These are phyloP conservation scores for Sycophaga agraensis DNA, from an alignment of 1,140 invertebrate genomes.

Conservation along the genomic window DNA sequence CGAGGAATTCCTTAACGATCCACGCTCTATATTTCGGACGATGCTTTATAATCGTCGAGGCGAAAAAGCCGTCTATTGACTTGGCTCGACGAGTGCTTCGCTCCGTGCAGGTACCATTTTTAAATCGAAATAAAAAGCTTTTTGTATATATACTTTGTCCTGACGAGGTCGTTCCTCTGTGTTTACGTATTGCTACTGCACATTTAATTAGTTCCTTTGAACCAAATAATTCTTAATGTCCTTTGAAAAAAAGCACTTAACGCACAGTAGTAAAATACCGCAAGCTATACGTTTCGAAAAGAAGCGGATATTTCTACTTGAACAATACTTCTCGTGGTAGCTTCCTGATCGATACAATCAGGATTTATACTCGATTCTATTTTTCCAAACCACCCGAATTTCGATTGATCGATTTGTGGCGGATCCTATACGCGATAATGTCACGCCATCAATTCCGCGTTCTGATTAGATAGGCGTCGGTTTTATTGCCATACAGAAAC, in stretches of 20 bases:
- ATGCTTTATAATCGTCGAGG: conserved; percentile 27
- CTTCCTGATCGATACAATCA: conserved; percentile 7
- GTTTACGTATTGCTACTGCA: too few relatives aligned
- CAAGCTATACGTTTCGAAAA: not conserved
- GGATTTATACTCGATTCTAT: conserved; percentile 12
- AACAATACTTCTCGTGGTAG: not conserved
- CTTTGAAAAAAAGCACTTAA: too few relatives aligned
- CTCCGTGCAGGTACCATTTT: too few relatives aligned
- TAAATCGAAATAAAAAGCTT: too few relatives aligned
- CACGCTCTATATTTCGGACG: conserved; percentile 27
- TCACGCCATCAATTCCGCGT: conserved; percentile 35
- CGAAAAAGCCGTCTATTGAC: conserved; percentile 20
- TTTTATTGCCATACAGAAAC: conserved; percentile 40
- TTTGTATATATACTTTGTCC: too few relatives aligned
- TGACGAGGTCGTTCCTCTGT: too few relatives aligned
- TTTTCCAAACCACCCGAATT: not conserved
- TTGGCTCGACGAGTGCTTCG: too few relatives aligned
- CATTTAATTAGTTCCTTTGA: too few relatives aligned
- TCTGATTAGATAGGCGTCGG: conserved; percentile 48
- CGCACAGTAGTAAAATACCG: not conserved
- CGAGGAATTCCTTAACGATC: conserved; percentile 31
- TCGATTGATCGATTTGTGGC: conserved; percentile 32
- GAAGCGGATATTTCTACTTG: not conserved
- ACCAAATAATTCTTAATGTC: too few relatives aligned
- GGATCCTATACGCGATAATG: conserved; percentile 40